Evolutionary conservation across 2,113 vertebrate genomes (phyloP).

Genomic region (Petrocephalus zakoni): DNA sequence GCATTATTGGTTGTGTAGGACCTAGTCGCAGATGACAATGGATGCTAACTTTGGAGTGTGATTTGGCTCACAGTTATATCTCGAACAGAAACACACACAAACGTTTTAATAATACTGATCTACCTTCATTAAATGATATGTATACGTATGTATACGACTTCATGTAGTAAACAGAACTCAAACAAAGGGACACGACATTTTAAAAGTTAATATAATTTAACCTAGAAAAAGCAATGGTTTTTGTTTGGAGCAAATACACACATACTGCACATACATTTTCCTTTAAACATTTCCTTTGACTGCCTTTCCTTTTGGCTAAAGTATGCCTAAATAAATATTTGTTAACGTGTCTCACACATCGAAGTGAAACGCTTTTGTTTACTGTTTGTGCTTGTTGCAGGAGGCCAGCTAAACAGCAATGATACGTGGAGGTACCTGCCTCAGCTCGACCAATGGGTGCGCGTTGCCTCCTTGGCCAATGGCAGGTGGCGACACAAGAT

Average conservation of each 20-base stretch:
- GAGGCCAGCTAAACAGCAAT: slow-evolving; percentile 66
- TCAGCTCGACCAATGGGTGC: slow-evolving; percentile 65
- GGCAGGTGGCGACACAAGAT: slow-evolving; percentile 72
- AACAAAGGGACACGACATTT: background rate
- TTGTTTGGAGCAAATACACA: too few species aligned
- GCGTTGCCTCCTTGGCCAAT: slow-evolving; percentile 57
- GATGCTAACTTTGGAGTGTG: background rate
- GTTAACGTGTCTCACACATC: background rate
- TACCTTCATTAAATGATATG: background rate
- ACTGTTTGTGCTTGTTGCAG: slow-evolving; percentile 36
- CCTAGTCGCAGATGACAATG: background rate
- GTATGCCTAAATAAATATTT: background rate
- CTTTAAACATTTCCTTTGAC: too few species aligned
- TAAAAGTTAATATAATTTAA: background rate
- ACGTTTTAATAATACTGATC: background rate
- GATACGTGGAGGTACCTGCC: slow-evolving; percentile 69
- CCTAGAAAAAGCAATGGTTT: background rate
- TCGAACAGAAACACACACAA: background rate
- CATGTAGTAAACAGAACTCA: background rate
- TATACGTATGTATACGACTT: background rate
- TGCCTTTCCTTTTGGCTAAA: too few species aligned
- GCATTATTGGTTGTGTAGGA: background rate
- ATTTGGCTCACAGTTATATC: background rate
- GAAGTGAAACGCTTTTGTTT: background rate
- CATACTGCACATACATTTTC: too few species aligned